Evolutionary conservation across 2,888 invertebrate species (phyloP), one percentile per base, ranked within the genome.

Genomic region (Cosmia trapezina): DNA sequence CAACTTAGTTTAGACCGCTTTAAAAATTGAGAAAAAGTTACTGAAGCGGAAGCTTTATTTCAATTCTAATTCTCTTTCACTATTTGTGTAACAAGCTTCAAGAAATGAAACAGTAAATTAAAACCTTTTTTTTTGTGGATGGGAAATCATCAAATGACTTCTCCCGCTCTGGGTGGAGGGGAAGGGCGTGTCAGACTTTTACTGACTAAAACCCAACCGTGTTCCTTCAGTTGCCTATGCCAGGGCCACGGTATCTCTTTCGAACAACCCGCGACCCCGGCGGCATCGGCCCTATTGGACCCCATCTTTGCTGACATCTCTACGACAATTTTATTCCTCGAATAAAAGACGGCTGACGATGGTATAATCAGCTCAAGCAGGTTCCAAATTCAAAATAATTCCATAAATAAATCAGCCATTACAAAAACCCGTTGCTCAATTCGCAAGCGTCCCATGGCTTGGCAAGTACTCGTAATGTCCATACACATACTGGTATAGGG

Each of bases 401-500:
- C 54, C 12, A 22, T 51, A 78, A 51, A 68, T 19, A 28, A 47
- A 22, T 65, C 45, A 4, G 22, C 19, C 33, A 22, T 43, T 62
- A 22, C 14, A 71, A 53, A 76, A 82, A 72, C 14, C 17, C 66
- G 67, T 67, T 68, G 53, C 33, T 37, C 12, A 67, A 70, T 73
- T 80, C 4, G 51, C 63, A 22, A 65, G 64, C 64, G 51, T 70
- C 43, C 28, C 28, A 12, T 37, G 54, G 28, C 53, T 64, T 82
- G 56, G 71, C 74, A 79, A 79, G 61, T n/a, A n/a, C n/a, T n/a
- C n/a, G n/a, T 80, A 72, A 76, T 76, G 66, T 76, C 61, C 22
- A 43, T 68, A 68, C 43, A 74, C 60, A 71, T 68, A 51, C 61
- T 63, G 62, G 28, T 37, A 86, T 86, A 89, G 86, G 89, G 89